Evolutionary conservation across 2,888 invertebrate genomes (phyloP), one percentile per base, ranked within the genome.

Genomic region (Linyphia triangularis): DNA sequence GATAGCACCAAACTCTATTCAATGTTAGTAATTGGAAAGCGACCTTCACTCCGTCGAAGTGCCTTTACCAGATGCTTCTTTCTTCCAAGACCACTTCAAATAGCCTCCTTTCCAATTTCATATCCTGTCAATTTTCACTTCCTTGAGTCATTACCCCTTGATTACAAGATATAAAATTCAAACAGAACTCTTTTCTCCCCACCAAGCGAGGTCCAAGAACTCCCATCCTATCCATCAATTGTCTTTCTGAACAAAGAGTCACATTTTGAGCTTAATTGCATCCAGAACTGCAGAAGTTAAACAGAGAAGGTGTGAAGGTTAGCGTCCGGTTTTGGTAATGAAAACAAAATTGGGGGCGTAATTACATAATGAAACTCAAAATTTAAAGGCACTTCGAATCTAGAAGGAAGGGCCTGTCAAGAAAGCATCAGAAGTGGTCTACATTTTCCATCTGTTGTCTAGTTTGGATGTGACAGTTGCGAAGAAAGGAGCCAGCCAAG

Each of bases 371-470:
- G 83, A 65, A 63, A 26, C 30, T 26, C 83, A 73, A 81, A 81
- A 61, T 72, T 82, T 59, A 72, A 59, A 72, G 72, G 81, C 33
- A 43, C 77, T 22, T 37, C n/a, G 13, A 43, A 24, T 65, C 30
- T 19, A 69, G 59, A n/a, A 81, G 63, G 65, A 83, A 73, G 73
- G 37, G 40, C 19, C 73, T 83, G 51, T 65, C 73, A 65, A 67
- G 40, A 40, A 26, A 26, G 33, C 40, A n/a, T n/a, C n/a, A n/a
- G n/a, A 22, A 10, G 9, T 30, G 57, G 57, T 67, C 77, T 67
- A 59, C 67, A 77, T 77, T 77, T 69, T 69, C 84, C 84, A 85
- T 77, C 84, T 85, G 84, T 77, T 85, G 84, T 28, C 33, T 67
- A 19, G 26, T 24, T 59, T 57, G 67, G 37, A 59, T 59, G 28